These are phyloP conservation scores for Manduca sexta DNA, from an alignment of 1,140 invertebrate species.

Conservation along the genomic window DNA sequence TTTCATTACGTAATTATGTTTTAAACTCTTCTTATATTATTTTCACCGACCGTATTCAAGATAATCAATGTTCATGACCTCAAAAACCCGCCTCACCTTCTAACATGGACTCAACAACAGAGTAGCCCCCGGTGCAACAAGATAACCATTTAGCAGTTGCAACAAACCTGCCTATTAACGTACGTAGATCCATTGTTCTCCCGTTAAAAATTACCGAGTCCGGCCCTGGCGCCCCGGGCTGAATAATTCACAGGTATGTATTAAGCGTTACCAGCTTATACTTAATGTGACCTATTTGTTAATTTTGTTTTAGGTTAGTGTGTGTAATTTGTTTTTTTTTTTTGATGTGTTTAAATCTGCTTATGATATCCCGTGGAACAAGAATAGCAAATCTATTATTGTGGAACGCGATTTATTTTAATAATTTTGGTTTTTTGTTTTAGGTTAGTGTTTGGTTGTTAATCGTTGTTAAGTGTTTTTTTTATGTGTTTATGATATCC, in stretches of 20 bases:
- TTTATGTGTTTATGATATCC: no score
- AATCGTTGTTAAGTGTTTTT: no score
- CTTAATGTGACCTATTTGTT: not conserved
- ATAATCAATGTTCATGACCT: no score
- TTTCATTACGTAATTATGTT: no score
- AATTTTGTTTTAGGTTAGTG: not conserved
- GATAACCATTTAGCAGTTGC: constrained; percentile 63
- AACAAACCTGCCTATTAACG: constrained; percentile 53
- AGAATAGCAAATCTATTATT: no score
- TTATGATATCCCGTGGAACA: no score
- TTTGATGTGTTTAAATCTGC: no score
- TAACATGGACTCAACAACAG: constrained; percentile 18
- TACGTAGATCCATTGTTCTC: constrained; percentile 49
- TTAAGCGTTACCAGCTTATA: not conserved
- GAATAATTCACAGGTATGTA: not conserved
- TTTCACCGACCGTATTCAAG: no score
- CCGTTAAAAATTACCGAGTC: constrained; percentile 42
- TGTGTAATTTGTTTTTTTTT: not conserved
- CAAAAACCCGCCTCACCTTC: not conserved
- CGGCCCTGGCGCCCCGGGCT: not conserved
- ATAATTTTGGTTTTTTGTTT: no score
- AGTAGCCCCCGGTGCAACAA: constrained; percentile 39
- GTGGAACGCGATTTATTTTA: no score
- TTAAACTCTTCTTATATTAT: no score
- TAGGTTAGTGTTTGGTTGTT: no score